Evolutionary conservation across 2,888 invertebrate species (phyloP).

Genomic region (Vanessa cardui): DNA sequence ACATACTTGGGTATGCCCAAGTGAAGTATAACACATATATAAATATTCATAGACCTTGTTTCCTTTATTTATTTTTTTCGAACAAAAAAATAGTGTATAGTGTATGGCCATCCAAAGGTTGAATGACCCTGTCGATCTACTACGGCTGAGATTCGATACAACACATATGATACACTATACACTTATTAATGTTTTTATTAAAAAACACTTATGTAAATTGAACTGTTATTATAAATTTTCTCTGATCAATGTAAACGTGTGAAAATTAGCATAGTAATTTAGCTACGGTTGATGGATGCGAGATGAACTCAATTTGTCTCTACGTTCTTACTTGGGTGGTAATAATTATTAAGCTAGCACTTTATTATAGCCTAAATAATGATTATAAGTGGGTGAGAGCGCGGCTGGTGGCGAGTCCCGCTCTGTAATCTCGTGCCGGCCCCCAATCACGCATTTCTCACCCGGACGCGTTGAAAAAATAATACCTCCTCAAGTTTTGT

Average conservation of each 20-base stretch:
- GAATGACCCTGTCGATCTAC: too few species aligned
- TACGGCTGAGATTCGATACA: too few species aligned
- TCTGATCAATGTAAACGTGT: conserved; percentile 1
- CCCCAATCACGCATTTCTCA: conserved; percentile 82
- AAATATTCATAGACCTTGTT: too few species aligned
- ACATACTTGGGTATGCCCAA: too few species aligned
- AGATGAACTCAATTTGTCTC: conserved; percentile 7
- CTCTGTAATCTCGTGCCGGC: conserved; percentile 78
- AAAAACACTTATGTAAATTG: too few species aligned
- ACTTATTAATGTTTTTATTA: too few species aligned
- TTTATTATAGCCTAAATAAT: conserved; percentile 79
- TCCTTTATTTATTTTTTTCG: too few species aligned
- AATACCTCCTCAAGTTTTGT: conserved; percentile 77
- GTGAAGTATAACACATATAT: too few species aligned
- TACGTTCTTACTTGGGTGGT: conserved; percentile 60
- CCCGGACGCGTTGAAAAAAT: conserved; percentile 82
- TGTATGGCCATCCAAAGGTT: too few species aligned
- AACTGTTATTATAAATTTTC: background rate
- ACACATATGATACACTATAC: too few species aligned
- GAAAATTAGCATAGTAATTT: conserved; percentile 11
- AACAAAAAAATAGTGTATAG: too few species aligned
- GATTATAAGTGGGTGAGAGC: conserved; percentile 73
- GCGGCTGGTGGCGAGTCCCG: conserved; percentile 75
- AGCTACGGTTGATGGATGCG: conserved; percentile 1
- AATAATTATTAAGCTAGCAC: conserved; percentile 73